These are phyloP conservation scores for Apogon talboti DNA, from an alignment of 2,797 vertebrate genomes.

Conservation along the genomic window DNA sequence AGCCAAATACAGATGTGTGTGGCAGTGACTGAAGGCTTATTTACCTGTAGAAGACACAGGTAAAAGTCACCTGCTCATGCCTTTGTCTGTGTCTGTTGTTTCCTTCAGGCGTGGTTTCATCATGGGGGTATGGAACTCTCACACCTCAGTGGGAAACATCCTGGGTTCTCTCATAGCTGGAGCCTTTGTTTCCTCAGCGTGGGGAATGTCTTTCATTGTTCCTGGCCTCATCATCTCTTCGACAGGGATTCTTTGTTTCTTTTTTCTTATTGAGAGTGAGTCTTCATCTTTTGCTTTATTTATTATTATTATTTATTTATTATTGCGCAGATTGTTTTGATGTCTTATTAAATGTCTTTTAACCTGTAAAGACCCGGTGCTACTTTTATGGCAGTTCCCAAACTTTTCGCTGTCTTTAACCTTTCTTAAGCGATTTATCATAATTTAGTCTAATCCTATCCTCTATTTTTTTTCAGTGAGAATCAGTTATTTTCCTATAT, in stretches of 20 bases:
- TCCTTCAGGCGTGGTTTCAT: constrained; percentile 91
- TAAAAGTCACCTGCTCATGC: neutral
- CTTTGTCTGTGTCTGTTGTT: constrained; percentile 20
- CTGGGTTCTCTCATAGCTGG: constrained; percentile 95
- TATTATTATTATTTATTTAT: too few relatives aligned
- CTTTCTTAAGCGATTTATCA: too few relatives aligned
- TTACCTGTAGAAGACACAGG: too few relatives aligned
- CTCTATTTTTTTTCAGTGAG: too few relatives aligned
- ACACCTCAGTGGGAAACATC: constrained; percentile 98
- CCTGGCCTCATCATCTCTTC: constrained; percentile 89
- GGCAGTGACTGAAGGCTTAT: neutral
- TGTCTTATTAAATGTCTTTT: too few relatives aligned
- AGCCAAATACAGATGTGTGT: neutral
- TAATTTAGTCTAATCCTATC: too few relatives aligned
- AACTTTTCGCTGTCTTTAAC: too few relatives aligned
- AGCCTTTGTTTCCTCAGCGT: constrained; percentile 87
- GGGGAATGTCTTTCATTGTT: constrained; percentile 96
- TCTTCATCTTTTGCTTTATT: constrained; percentile 32
- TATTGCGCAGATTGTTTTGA: too few relatives aligned
- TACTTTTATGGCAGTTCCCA: too few relatives aligned
- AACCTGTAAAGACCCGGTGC: too few relatives aligned
- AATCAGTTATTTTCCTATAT: too few relatives aligned
- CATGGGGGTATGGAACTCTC: constrained; percentile 99
- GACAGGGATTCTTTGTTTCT: constrained; percentile 91
- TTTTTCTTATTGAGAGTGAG: constrained; percentile 97